phyloP scores from a whole-genome alignment of 1,140 invertebrate genomes.

The Rhagoletis pomonella region DNA sequence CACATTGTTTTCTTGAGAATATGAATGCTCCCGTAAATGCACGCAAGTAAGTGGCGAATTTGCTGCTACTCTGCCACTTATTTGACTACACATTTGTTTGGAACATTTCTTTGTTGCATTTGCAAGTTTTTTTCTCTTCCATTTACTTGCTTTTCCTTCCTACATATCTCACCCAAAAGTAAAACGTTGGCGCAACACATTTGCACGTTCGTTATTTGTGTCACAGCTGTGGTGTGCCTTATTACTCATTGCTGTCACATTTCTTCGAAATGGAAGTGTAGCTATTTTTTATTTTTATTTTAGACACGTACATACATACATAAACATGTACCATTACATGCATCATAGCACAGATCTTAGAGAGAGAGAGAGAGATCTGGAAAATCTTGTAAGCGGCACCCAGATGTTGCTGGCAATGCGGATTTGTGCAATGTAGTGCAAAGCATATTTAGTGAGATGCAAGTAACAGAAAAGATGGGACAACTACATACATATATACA shows the following conservation, averaged over 20 bases:
- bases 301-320: conserved; percentile 42
- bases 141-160: not conserved
- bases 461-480: not conserved
- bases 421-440: conserved; percentile 12
- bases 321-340: conserved; percentile 39
- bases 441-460: not conserved
- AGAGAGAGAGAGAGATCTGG: no score
- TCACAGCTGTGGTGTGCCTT: conserved; percentile 48
- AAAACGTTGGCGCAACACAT: not conserved
- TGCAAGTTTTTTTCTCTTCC: not conserved
- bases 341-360: conserved; percentile 13
- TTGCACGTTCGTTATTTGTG: conserved; percentile 32
- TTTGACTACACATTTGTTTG: not conserved
- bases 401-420: not conserved
- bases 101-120: not conserved
- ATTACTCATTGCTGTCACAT: conserved; percentile 52
- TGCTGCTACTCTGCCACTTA: not conserved
- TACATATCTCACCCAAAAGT: not conserved
- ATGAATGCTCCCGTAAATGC: not conserved
- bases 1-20: no score
- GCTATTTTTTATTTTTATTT: conserved; percentile 51
- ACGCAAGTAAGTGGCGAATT: not conserved
- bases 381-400: not conserved
- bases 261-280: conserved; percentile 22
- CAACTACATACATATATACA: no score